Conservation (phyloP, 2,113 vertebrate species). For the Oostethus manadensis region DNA sequence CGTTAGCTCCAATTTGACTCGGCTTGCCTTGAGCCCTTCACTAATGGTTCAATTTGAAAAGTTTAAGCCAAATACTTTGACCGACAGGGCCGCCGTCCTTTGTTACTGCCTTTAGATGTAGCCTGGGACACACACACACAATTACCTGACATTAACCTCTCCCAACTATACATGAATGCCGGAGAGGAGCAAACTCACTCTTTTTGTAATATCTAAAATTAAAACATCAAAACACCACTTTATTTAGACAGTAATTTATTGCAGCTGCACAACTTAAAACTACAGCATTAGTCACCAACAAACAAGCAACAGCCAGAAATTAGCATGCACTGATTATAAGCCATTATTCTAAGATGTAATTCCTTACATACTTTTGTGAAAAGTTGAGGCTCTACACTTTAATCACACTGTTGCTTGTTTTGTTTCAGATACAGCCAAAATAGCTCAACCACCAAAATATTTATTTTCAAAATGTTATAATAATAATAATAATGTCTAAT, state of each 20-base stretch:
- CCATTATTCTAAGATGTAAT: background rate
- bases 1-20: conserved; percentile 53
- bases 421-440: too few relatives aligned
- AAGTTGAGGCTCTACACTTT: too few relatives aligned
- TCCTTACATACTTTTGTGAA: too few relatives aligned
- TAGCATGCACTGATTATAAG: background rate
- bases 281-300: conserved; percentile 61
- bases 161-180: too few relatives aligned
- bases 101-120: conserved; percentile 5
- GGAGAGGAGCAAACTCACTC: too few relatives aligned
- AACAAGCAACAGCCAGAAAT: conserved; percentile 46
- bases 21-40: conserved; percentile 44
- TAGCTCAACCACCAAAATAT: too few relatives aligned
- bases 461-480: too few relatives aligned
- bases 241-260: too few relatives aligned
- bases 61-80: conserved; percentile 35
- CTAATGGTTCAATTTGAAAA: conserved; percentile 30
- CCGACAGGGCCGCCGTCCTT: conserved; percentile 23
- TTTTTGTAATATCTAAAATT: too few relatives aligned
- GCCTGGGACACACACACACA: conserved; percentile 3
- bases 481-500: too few relatives aligned
- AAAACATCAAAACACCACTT: too few relatives aligned
- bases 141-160: conserved; percentile 8
- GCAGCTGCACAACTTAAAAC: background rate
- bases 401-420: too few relatives aligned